Evolutionary conservation across 2,113 vertebrate species (phyloP).

Genomic region (Rhabdornis inornatus): DNA sequence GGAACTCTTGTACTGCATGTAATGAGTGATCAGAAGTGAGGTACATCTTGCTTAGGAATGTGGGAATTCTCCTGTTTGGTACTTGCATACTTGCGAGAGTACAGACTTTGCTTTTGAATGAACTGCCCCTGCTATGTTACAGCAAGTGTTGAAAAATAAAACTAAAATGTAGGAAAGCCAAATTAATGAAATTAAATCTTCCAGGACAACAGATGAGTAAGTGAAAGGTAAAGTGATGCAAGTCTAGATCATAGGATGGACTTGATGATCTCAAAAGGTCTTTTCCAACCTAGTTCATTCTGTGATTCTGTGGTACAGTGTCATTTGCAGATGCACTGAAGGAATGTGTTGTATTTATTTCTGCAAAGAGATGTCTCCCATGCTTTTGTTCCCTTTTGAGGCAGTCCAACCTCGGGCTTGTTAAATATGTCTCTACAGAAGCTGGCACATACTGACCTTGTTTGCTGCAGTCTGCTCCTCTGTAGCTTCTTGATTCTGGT

Average conservation of each 20-base stretch:
- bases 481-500: conserved; percentile 12
- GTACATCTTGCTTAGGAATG: background rate
- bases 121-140: background rate
- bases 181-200: background rate
- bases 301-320: background rate
- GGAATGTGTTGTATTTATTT: background rate
- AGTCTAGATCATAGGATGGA: background rate
- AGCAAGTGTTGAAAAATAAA: background rate
- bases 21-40: background rate
- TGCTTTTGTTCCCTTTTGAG: background rate
- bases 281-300: background rate
- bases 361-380: background rate
- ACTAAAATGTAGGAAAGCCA: background rate
- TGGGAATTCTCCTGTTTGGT: background rate
- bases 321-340: background rate
- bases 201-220: background rate
- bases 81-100: background rate
- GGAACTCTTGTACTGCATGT: background rate
- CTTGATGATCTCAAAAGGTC: background rate
- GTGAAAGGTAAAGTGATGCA: background rate
- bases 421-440: background rate
- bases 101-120: background rate
- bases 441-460: background rate
- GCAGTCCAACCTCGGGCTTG: background rate
- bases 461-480: conserved; percentile 31